Conservation (phyloP, 1,140 invertebrate species). For the Heliconius nattereri region DNA sequence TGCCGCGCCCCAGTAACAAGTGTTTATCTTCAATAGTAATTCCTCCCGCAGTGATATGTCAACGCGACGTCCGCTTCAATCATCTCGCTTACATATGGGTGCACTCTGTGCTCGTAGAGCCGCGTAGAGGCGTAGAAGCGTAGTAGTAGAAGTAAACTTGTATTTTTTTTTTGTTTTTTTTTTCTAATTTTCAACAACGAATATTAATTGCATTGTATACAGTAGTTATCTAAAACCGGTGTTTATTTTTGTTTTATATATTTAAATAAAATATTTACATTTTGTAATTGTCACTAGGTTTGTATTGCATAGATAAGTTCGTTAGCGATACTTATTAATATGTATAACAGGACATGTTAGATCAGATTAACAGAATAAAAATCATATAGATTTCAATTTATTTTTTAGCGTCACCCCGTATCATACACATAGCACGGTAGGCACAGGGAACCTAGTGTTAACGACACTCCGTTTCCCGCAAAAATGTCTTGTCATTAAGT, state of each 20-base stretch:
- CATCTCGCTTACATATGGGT: constrained; percentile 27
- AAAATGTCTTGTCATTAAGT: too few relatives aligned
- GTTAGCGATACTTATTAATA: neutral
- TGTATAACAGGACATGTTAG: neutral
- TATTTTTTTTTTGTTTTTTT: too few relatives aligned
- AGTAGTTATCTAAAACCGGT: neutral
- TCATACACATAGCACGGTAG: too few relatives aligned
- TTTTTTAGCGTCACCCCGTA: too few relatives aligned
- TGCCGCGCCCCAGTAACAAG: neutral
- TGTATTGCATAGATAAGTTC: neutral
- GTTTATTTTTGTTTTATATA: neutral
- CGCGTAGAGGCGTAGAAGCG: neutral
- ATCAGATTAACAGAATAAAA: neutral
- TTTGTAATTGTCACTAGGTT: neutral
- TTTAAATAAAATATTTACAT: neutral
- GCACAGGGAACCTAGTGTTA: too few relatives aligned
- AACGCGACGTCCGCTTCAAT: constrained; percentile 38
- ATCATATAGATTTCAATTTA: too few relatives aligned
- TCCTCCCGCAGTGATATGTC: constrained; percentile 33
- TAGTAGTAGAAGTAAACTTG: too few relatives aligned
- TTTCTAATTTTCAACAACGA: too few relatives aligned
- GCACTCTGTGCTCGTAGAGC: neutral
- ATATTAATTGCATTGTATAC: neutral
- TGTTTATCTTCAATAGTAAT: neutral
- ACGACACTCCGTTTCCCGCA: too few relatives aligned